Evolutionary conservation across 2,797 vertebrate genomes (phyloP).

Genomic region (Loris lydekkerianus): DNA sequence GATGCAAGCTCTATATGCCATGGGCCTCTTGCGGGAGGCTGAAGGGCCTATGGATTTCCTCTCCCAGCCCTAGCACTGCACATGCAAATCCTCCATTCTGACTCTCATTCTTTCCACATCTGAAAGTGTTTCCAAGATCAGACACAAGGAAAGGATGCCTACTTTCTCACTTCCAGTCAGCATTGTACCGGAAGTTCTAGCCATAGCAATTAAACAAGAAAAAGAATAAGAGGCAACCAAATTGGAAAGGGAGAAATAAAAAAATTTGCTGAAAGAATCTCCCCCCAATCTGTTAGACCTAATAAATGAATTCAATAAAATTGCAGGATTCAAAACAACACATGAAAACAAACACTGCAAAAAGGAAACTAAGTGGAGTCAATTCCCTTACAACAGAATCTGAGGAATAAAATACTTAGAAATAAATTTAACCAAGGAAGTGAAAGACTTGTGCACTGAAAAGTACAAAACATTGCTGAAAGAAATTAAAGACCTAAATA

Average conservation of each 20-base stretch:
- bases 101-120: neutral
- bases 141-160: no score
- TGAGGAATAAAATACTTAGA: neutral
- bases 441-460: neutral
- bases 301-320: neutral
- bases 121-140: neutral
- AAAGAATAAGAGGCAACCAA: neutral
- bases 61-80: neutral
- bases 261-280: neutral
- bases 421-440: constrained; percentile 15
- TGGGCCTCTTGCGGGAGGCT: neutral
- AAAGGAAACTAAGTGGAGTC: neutral
- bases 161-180: neutral
- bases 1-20: neutral
- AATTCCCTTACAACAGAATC: neutral
- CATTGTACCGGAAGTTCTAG: neutral
- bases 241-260: neutral
- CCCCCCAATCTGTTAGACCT: neutral
- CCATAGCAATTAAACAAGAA: neutral
- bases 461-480: neutral
- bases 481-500: neutral
- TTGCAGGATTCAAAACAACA: constrained; percentile 16
- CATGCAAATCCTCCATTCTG: neutral
- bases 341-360: neutral
- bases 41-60: neutral